Base-by-base conservation (phyloP, 2,888 invertebrate genomes). In the Epistrophella euchroma region DNA sequence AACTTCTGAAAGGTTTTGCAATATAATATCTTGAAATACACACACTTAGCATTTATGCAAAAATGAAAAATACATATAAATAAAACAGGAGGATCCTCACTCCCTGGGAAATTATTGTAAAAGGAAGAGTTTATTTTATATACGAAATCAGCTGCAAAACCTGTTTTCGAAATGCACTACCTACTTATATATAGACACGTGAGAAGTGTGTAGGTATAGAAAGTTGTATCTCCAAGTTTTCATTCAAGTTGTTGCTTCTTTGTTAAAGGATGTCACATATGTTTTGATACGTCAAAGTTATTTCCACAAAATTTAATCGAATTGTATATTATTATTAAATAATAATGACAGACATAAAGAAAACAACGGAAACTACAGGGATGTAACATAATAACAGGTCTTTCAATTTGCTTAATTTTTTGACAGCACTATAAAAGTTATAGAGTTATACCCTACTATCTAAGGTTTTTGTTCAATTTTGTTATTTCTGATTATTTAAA, bases 21-120 rank as follows among this genome's bases (percentile, higher is more conserved):
- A 74, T 68, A 68, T 60, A 52, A 80, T 80, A 74, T 80, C 17
- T 60, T 40, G 32, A 73, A 66, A 79, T 58, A 73, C 47, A 73
- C 58, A 52, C 74, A 74, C 60, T 80, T 43, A 11, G 35, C 19
- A 62, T 78, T 32, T 32, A 62, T 62, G 55, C 22, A n/a, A 22
- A 62, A 62, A 17, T 11, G 5, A 25, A 43, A 17, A 15, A 15
- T 15, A 25, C 25, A 52, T 2, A 19, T 22, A 25, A 52, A 28
- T 25, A 52, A 9, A 25, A 28, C 25, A 52, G n/a, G 15, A 28
- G 15, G 19, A 13, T 47, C 28, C n/a, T n/a, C 25, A 22, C 4
- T 22, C 15, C 25, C 32, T 56, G 10, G 4, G 32, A 17, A 56
- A n/a, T n/a, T n/a, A n/a, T 56, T 56, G 5, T 17, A 11, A 35